Evolutionary conservation across 2,797 vertebrate species (phyloP).

Genomic region (Pteropus rufus): DNA sequence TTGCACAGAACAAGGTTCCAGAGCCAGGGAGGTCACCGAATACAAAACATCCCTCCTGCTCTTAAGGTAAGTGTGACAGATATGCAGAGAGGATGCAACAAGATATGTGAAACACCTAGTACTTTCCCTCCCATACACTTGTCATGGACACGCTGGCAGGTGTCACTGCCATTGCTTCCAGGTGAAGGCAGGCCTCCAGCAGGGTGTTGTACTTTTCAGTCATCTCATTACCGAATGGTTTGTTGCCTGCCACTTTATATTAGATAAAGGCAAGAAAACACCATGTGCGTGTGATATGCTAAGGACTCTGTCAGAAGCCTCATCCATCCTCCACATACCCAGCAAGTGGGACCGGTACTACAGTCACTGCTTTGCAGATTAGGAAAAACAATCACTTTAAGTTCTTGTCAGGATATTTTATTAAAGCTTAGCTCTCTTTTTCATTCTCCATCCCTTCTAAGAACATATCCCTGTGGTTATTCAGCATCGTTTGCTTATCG

Average conservation of each 20-base stretch:
- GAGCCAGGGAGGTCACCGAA: not conserved
- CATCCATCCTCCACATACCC: too few species aligned
- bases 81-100: rapidly evolving
- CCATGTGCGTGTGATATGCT: not conserved
- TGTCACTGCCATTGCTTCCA: rapidly evolving
- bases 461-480: not conserved
- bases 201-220: not conserved
- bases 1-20: not conserved
- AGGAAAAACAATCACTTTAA: not conserved
- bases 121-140: not conserved
- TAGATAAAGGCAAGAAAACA: not conserved
- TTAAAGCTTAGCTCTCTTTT: not conserved
- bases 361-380: not conserved
- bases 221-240: not conserved
- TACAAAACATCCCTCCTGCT: not conserved
- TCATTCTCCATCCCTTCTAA: not conserved
- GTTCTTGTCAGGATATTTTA: not conserved
- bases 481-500: not conserved
- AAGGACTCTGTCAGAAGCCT: not conserved
- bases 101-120: not conserved
- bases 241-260: not conserved
- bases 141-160: too few species aligned
- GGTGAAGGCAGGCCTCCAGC: too few species aligned
- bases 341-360: too few species aligned
- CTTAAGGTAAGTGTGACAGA: too few species aligned